A percentile compares a stretch with the other conserved stretches of the same genome.
Evolutionary conservation across 2,797 vertebrate species (phyloP).

Genomic region (Sparidentex hasta): DNA sequence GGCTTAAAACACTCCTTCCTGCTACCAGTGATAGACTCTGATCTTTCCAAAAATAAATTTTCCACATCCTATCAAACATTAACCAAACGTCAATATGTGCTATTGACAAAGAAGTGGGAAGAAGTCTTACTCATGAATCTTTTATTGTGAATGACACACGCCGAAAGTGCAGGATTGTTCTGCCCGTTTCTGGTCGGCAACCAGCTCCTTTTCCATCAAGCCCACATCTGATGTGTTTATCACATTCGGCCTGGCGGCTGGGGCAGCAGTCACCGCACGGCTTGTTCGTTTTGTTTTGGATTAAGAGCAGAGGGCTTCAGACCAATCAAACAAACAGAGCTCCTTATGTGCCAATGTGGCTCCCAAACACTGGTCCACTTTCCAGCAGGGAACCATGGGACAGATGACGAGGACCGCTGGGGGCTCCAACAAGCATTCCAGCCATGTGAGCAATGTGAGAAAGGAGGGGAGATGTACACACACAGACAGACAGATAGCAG

Average conservation of each 20-base stretch:
- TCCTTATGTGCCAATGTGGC: constrained; percentile 75
- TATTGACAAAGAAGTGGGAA: constrained; percentile 50
- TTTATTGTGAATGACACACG: constrained; percentile 51
- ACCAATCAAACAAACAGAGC: constrained; percentile 78
- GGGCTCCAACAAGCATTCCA: constrained; percentile 60
- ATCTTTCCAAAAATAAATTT: constrained; percentile 55
- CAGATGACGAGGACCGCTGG: constrained; percentile 68
- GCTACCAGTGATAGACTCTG: constrained; percentile 19
- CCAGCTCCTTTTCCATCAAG: constrained; percentile 49
- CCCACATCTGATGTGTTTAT: constrained; percentile 76
- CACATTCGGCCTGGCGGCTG: constrained; percentile 58
- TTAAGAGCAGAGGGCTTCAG: constrained; percentile 77
- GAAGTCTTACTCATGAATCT: constrained; percentile 47
- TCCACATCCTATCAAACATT: constrained; percentile 65
- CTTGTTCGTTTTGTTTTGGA: constrained; percentile 82
- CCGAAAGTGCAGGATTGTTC: constrained; percentile 34
- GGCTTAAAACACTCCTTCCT: constrained; percentile 50
- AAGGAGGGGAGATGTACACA: constrained; percentile 19
- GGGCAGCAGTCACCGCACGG: constrained; percentile 47
- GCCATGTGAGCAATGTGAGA: constrained; percentile 70
- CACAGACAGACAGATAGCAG: constrained; percentile 66
- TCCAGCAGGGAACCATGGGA: constrained; percentile 57
- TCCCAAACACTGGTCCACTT: constrained; percentile 61
- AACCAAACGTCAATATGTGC: constrained; percentile 57
- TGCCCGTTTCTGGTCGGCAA: constrained; percentile 55